Conservation (phyloP, 2,113 vertebrate species). For the Capra hircus region DNA sequence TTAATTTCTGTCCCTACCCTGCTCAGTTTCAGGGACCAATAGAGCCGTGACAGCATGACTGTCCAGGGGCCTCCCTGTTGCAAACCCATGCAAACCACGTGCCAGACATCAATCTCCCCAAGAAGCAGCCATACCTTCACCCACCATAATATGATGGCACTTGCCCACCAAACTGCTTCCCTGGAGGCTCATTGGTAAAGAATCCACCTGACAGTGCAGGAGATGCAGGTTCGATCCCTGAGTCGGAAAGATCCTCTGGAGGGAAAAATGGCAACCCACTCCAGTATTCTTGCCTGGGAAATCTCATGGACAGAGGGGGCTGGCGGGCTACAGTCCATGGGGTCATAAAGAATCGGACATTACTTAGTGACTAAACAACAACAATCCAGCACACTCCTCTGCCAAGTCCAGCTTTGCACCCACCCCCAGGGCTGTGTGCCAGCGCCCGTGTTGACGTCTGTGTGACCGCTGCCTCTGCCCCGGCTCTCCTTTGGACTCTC, state of each 20-base stretch:
- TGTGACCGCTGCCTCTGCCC: neutral
- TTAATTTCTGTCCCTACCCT: neutral
- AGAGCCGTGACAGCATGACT: neutral
- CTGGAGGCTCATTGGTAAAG: neutral
- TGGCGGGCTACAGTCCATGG: neutral
- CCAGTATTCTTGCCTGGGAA: neutral
- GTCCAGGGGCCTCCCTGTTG: accelerated
- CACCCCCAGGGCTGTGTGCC: neutral
- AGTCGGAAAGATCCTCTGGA: neutral
- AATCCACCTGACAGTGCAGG: neutral
- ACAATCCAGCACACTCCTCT: neutral
- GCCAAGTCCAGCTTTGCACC: neutral
- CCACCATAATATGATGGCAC: neutral
- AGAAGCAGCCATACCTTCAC: neutral
- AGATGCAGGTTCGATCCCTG: neutral
- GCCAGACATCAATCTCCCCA: neutral
- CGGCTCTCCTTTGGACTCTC: neutral
- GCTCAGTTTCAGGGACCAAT: neutral
- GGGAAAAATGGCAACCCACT: neutral
- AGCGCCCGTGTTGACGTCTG: accelerated
- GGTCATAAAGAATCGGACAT: neutral
- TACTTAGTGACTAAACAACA: neutral
- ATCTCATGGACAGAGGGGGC: neutral
- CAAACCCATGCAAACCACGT: accelerated
- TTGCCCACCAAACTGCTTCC: neutral